Conservation (phyloP, 2,113 vertebrate species). For the Proterorhinus semilunaris region DNA sequence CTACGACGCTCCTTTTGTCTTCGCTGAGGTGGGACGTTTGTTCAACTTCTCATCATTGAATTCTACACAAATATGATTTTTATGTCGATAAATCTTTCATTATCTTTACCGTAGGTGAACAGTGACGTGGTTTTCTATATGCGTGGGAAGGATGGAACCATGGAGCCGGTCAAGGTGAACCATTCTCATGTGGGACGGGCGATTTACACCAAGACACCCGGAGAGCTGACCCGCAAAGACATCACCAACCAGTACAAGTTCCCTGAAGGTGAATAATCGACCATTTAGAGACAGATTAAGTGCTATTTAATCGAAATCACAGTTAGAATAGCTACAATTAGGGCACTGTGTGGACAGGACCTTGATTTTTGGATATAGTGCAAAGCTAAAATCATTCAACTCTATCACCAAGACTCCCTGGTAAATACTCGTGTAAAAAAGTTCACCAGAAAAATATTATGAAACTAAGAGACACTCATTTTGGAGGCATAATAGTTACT, state of each 20-base stretch:
- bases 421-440: background rate
- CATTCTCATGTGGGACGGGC: slow-evolving; percentile 80
- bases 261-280: slow-evolving; percentile 80
- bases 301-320: no score
- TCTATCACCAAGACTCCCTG: background rate
- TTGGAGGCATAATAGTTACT: background rate
- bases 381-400: no score
- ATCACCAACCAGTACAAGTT: slow-evolving; percentile 92
- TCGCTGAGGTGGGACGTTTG: slow-evolving; percentile 82
- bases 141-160: slow-evolving; percentile 79
- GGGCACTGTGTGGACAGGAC: no score
- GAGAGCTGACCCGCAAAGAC: slow-evolving; percentile 75
- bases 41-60: background rate
- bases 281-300: background rate
- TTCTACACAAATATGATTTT: background rate
- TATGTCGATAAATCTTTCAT: background rate
- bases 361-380: no score
- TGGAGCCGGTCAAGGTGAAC: slow-evolving; percentile 78
- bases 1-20: slow-evolving; percentile 90
- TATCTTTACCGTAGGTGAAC: slow-evolving; percentile 83
- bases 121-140: slow-evolving; percentile 88
- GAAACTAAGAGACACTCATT: background rate
- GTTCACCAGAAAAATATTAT: background rate
- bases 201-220: slow-evolving; percentile 87
- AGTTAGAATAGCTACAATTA: no score